Evolutionary conservation across 2,888 invertebrate genomes (phyloP), one percentile per base, ranked within the genome.

Genomic region (Hofmannophila pseudospretella): DNA sequence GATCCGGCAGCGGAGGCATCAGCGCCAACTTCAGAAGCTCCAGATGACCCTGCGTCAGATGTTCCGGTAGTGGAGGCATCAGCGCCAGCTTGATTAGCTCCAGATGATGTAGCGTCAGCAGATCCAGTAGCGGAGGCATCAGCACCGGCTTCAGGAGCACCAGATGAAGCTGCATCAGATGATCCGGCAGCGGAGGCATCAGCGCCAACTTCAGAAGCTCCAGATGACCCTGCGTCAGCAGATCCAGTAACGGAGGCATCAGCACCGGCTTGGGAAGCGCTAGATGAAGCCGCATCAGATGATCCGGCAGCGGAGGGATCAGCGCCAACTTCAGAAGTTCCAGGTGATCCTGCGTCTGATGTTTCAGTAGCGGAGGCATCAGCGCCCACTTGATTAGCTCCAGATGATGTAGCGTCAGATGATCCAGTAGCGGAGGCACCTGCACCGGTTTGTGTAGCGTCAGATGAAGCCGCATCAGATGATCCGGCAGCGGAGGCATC

Each of bases 11-110:
- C 10, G 7, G 27, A 10, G 2, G 30, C 34, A 26, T 29, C 32
- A 10, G 27, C 29, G 30, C 34, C 36, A 28, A 20, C 28, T 20
- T 19, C 14, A 7, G 29, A 9, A 25, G 23, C 10, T n/a, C 26
- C 36, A 14, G 23, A 7, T 16, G 20, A 1, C 4, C 1, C 7
- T 3, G 19, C 5, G 19, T 14, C 12, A 32, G 4, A 4, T 19
- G 19, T 4, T 19, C 19, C 19, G 5, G 3, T 11, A 9, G 25
- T 5, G 3, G 19, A 4, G 19, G 19, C 37, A 23, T 23, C 9
- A 28, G 22, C 9, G n/a, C 22, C 34, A 19, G 10, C 3, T 7
- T 4, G 3, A 3, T 14, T 5, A 5, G 19, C 9, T 7, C 31
- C 19, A 16, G 25, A 10, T 10, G 26, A 22, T 1, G 31, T 3